Conservation (phyloP, 2,797 vertebrate genomes). For the Myripristis murdjan region DNA sequence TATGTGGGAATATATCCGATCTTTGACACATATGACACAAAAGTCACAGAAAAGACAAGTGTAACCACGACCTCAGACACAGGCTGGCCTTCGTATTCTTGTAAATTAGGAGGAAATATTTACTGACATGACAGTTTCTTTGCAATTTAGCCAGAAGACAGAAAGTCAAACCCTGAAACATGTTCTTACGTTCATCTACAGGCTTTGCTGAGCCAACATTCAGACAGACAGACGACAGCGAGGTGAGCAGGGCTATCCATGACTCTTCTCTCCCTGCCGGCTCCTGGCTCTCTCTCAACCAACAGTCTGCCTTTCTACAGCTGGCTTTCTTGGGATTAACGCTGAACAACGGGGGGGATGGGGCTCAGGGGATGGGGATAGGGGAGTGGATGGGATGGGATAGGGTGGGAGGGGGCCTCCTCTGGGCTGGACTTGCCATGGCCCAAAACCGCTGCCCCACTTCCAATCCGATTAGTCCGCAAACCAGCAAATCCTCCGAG, state of each 20-base stretch:
- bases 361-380: constrained; percentile 25
- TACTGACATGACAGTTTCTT: no score
- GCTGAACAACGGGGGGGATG: constrained; percentile 54
- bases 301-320: constrained; percentile 45
- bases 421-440: constrained; percentile 72
- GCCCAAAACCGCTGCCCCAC: constrained; percentile 69
- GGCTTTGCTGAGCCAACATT: not conserved
- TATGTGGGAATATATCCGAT: no score
- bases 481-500: constrained; percentile 81
- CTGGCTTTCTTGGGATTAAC: constrained; percentile 80
- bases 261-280: constrained; percentile 13
- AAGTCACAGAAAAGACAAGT: no score
- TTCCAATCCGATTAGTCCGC: constrained; percentile 84
- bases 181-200: not conserved
- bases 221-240: not conserved
- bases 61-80: no score
- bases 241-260: constrained; percentile 27
- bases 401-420: constrained; percentile 51
- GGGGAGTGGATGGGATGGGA: no score
- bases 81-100: no score
- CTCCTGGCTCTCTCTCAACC: constrained; percentile 39
- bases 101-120: no score
- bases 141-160: not conserved
- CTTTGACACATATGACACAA: no score
- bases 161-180: not conserved